Evolutionary conservation across 2,888 invertebrate genomes (phyloP).

Genomic region (Ferrisia virgata): DNA sequence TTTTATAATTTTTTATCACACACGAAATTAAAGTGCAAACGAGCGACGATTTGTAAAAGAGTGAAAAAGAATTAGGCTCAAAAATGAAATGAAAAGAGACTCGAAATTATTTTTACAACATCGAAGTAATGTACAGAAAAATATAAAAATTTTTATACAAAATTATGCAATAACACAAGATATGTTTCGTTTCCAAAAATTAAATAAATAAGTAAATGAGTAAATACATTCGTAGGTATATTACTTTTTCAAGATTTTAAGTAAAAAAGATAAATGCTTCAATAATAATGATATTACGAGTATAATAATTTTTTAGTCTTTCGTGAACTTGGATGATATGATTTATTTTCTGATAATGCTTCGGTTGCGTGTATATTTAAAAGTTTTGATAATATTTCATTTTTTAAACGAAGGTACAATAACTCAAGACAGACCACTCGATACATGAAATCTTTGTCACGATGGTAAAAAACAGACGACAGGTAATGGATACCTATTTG

Average conservation of each 20-base stretch:
- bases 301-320: neutral
- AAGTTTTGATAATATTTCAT: too few relatives aligned
- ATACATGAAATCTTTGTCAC: too few relatives aligned
- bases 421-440: too few relatives aligned
- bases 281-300: neutral
- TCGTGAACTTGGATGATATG: neutral
- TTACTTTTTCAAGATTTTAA: neutral
- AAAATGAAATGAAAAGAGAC: neutral
- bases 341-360: neutral
- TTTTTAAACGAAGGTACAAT: too few relatives aligned
- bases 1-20: neutral
- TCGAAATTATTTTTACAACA: constrained; percentile 15
- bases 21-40: neutral
- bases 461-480: too few relatives aligned
- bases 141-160: constrained; percentile 17
- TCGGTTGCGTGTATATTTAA: too few relatives aligned
- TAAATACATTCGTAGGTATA: neutral
- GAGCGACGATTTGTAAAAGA: neutral
- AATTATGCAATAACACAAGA: constrained; percentile 26
- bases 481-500: too few relatives aligned
- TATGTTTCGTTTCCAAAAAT: constrained; percentile 18
- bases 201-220: neutral
- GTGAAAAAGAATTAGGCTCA: neutral
- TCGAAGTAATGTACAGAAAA: constrained; percentile 20
- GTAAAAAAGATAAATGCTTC: constrained; percentile 25